Base-by-base conservation (phyloP, 2,888 invertebrate genomes). In the Teinopalpus imperialis region DNA sequence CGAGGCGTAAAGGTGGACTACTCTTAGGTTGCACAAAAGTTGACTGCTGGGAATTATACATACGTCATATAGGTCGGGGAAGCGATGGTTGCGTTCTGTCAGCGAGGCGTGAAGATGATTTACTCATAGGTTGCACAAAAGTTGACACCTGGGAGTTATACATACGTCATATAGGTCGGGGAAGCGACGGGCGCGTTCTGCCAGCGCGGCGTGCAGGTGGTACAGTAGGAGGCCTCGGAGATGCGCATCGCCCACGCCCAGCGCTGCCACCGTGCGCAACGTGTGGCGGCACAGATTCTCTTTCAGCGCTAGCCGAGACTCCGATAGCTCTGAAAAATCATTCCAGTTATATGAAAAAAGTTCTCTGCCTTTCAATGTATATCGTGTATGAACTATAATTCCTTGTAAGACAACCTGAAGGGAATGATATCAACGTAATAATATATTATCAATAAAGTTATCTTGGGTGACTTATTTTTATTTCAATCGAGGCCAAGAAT, bases 241-340 rank as follows among this genome's bases (percentile, higher is more conserved):
- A 75, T 81, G 81, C 58, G 77, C 81, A 78, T 88, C 86, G 60
- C 92, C 93, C 69, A 89, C 88, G 63, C 85, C 80, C 68, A 94
- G 80, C 65, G 78, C 81, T 66, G 90, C 82, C 64, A 91, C 66
- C 56, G 91, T 74, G 56, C 80, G 71, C 66, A 93, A 75, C 59
- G 92, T 78, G 71, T 92, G 91, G 48, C 89, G 80, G 77, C 93
- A 93, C 56, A 91, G 90, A 59, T 69, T 77, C 73, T 90, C 90
- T 74, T 93, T 93, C 66, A 90, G 66, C 49, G 76, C 64, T 61
- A 93, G 75, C 43, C 90, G 89, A 26, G 83, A 79, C 55, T 90
- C 85, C 59, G 91, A 81, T 59, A 93, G 80, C 76, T 92, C 93
- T 93, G 74, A 1, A 69, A 66, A 29, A 16, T 24, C 7, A 27